These are phyloP conservation scores for Trissolcus japonicus DNA, from an alignment of 2,888 invertebrate genomes.

Conservation along the genomic window DNA sequence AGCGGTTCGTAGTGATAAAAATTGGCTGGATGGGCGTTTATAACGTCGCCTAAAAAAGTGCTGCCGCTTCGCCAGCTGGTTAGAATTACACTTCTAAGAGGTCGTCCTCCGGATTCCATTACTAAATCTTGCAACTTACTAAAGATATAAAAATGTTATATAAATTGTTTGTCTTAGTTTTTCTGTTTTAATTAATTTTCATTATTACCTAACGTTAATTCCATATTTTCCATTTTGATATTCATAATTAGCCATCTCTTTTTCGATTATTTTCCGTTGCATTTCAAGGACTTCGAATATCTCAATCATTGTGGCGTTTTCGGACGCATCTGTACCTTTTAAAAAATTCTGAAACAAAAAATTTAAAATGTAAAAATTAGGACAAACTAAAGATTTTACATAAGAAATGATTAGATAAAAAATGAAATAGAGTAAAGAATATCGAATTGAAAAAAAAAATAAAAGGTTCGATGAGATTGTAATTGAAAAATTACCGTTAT, in stretches of 20 bases:
- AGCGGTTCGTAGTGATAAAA: slow-evolving; percentile 95
- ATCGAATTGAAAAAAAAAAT: too few relatives aligned
- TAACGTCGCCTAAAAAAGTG: slow-evolving; percentile 90
- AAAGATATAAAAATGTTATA: slow-evolving; percentile 4
- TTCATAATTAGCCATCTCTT: slow-evolving; percentile 80
- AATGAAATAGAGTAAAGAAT: too few relatives aligned
- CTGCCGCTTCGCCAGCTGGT: slow-evolving; percentile 96
- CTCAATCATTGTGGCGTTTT: slow-evolving; percentile 71
- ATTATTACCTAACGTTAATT: slow-evolving; percentile 76
- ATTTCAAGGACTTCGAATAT: slow-evolving; percentile 79
- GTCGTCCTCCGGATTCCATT: slow-evolving; percentile 83
- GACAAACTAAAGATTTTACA: too few relatives aligned
- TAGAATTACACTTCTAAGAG: slow-evolving; percentile 86
- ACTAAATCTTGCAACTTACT: slow-evolving; percentile 83
- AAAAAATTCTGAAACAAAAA: slow-evolving; percentile 65
- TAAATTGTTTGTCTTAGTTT: neutral
- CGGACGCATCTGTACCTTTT: slow-evolving; percentile 57
- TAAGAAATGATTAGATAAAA: too few relatives aligned
- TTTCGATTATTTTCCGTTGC: slow-evolving; percentile 78
- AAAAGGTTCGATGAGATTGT: too few relatives aligned
- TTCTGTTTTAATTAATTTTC: neutral
- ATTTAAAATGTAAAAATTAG: too few relatives aligned
- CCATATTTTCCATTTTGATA: slow-evolving; percentile 80
- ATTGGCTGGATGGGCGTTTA: slow-evolving; percentile 90
- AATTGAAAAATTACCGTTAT: slow-evolving; percentile 63